Conservation (phyloP, 2,797 vertebrate species). For the Acanthopagrus latus region DNA sequence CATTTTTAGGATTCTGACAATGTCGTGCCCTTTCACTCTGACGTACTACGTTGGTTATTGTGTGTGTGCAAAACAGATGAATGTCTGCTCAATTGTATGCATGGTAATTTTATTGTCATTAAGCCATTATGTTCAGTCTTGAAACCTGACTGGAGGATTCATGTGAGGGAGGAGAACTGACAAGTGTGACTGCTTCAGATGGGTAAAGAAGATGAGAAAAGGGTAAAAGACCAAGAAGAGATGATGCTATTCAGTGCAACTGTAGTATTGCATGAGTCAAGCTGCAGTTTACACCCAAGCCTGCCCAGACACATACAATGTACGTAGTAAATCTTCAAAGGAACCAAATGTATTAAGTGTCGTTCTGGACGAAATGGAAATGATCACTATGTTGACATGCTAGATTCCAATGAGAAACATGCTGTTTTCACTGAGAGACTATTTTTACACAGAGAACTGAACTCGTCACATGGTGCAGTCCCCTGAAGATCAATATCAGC, state of each 20-base stretch:
- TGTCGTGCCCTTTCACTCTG: constrained; percentile 65
- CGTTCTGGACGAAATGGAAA: too few relatives aligned
- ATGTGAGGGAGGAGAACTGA: constrained; percentile 34
- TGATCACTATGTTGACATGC: too few relatives aligned
- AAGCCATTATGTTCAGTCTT: constrained; percentile 41
- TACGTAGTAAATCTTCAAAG: too few relatives aligned
- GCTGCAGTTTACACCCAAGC: too few relatives aligned
- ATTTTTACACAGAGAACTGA: too few relatives aligned
- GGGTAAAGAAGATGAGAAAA: background rate
- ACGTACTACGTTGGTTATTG: constrained; percentile 21
- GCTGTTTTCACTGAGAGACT: too few relatives aligned
- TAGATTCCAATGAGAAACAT: too few relatives aligned
- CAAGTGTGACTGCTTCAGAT: constrained; percentile 30
- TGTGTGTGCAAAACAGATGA: constrained; percentile 16
- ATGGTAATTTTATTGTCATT: constrained; percentile 56
- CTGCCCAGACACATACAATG: too few relatives aligned
- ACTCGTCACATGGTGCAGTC: too few relatives aligned
- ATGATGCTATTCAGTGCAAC: background rate
- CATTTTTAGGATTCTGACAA: constrained; percentile 76
- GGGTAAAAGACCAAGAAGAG: constrained; percentile 1
- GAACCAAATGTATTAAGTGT: too few relatives aligned
- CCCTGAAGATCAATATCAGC: too few relatives aligned
- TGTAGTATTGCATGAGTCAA: background rate
- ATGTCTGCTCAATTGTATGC: constrained; percentile 19
- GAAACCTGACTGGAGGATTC: constrained; percentile 38